Percentiles rank a stretch among this genome's conserved stretches.
Conservation (phyloP, 2,888 invertebrate genomes). For the Clitarchus hookeri region DNA sequence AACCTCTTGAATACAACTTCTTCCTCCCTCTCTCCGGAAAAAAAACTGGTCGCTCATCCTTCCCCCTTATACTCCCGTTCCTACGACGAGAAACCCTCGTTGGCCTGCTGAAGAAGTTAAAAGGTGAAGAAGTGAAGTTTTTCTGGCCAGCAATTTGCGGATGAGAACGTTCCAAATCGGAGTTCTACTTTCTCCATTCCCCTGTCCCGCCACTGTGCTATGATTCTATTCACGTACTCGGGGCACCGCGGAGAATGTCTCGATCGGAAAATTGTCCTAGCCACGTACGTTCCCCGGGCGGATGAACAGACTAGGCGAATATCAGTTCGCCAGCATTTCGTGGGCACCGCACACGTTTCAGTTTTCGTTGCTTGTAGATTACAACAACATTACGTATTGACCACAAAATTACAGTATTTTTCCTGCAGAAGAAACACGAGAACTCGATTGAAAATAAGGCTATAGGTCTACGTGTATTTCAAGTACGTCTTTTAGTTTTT, state of each 20-base stretch:
- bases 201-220: not conserved
- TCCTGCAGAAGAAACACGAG: too few relatives aligned
- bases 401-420: too few relatives aligned
- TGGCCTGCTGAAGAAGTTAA: slow-evolving; percentile 5
- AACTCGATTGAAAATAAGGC: too few relatives aligned
- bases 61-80: not conserved
- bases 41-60: not conserved
- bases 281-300: not conserved
- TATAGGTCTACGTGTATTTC: too few relatives aligned
- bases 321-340: too few relatives aligned
- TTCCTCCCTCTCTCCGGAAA: not conserved
- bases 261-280: not conserved
- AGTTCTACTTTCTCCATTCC: not conserved
- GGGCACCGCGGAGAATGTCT: not conserved
- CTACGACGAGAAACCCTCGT: not conserved
- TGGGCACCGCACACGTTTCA: too few relatives aligned
- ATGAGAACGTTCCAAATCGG: not conserved
- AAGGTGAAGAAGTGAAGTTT: slow-evolving; percentile 5
- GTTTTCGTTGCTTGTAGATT: too few relatives aligned
- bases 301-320: too few relatives aligned
- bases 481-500: too few relatives aligned
- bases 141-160: not conserved
- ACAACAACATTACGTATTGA: too few relatives aligned
- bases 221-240: not conserved
- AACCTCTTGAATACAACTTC: slow-evolving; percentile 6